These are phyloP conservation scores for Coccyzus lansbergi DNA, from an alignment of 2,797 vertebrate genomes.

Conservation along the genomic window DNA sequence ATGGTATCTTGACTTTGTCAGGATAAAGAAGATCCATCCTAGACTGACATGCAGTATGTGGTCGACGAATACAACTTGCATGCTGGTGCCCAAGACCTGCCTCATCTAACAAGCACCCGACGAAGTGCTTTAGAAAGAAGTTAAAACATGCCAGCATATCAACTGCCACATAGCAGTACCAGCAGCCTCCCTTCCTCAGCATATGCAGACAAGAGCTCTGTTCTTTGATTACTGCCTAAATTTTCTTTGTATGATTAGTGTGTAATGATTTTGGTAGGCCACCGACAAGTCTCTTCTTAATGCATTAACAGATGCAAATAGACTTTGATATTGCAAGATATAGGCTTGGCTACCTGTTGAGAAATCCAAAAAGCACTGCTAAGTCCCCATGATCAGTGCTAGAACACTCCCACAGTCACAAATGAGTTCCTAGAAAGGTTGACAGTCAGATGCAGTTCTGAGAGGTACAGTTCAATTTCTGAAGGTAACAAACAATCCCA, in stretches of 20 bases:
- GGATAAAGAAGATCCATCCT: background rate
- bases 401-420: background rate
- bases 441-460: background rate
- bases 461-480: background rate
- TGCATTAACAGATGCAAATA: background rate
- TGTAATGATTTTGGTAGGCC: conserved; percentile 52
- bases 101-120: background rate
- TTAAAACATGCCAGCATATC: background rate
- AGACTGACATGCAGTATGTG: background rate
- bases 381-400: background rate
- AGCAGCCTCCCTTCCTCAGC: conserved; percentile 6
- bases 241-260: conserved; percentile 22
- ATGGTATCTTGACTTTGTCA: background rate
- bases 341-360: background rate
- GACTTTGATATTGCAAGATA: background rate
- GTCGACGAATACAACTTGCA: background rate
- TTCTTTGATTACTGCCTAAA: conserved; percentile 18
- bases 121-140: background rate
- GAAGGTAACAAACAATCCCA: background rate
- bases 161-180: conserved; percentile 4
- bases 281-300: conserved; percentile 6
- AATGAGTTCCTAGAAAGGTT: background rate
- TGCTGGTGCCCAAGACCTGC: background rate
- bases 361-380: background rate
- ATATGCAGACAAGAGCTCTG: background rate